These are phyloP conservation scores for Drosophila sordidula DNA, from an alignment of 2,888 invertebrate species.

Conservation along the genomic window DNA sequence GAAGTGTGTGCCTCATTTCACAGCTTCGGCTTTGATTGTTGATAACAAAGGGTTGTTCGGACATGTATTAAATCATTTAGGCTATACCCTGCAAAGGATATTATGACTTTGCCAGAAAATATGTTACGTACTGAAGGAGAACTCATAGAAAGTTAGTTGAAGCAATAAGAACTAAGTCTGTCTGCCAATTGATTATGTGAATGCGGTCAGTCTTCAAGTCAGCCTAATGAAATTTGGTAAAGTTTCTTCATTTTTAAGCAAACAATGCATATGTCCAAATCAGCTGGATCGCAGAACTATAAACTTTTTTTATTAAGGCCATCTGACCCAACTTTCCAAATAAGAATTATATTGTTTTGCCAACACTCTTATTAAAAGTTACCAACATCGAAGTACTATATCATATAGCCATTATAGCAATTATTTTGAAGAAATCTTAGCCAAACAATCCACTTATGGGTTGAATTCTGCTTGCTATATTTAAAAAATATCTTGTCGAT, in stretches of 20 bases:
- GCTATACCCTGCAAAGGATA: neutral
- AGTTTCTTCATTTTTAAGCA: neutral
- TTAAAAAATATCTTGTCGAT: too few relatives aligned
- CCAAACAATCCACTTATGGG: too few relatives aligned
- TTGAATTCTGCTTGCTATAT: neutral
- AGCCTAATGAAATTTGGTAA: neutral
- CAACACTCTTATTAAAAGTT: neutral
- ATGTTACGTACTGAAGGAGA: neutral
- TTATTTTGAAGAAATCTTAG: too few relatives aligned
- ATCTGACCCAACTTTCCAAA: too few relatives aligned
- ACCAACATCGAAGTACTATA: too few relatives aligned
- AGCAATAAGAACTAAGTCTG: too few relatives aligned
- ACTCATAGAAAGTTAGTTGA: too few relatives aligned
- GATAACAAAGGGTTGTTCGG: constrained; percentile 58
- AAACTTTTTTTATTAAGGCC: neutral
- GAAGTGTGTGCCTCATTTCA: constrained; percentile 43
- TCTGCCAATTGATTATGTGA: neutral
- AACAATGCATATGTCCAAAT: neutral
- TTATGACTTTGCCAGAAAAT: neutral
- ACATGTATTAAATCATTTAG: constrained; percentile 6
- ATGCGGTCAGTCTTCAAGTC: neutral
- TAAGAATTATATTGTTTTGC: neutral
- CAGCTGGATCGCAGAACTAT: neutral
- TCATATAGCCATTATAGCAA: too few relatives aligned
- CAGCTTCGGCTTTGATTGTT: constrained; percentile 31